A percentile compares a stretch with the other conserved stretches of the same genome.
phyloP scores from a whole-genome alignment of 2,888 invertebrate species.

The Cataglyphis cursor region DNA sequence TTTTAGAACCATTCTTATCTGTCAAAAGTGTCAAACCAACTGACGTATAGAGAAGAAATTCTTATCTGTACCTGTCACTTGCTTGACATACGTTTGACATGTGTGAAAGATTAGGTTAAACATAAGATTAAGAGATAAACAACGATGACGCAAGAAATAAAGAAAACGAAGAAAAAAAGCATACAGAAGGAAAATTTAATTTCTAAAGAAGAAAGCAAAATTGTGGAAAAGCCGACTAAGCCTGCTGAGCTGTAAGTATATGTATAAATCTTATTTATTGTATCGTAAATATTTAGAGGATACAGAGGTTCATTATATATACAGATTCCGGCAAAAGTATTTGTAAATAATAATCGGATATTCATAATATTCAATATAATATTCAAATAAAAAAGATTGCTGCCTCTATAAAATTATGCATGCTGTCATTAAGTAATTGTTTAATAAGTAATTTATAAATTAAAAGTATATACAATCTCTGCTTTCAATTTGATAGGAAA shows the following conservation, averaged over 20 bases:
- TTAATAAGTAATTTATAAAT: not conserved
- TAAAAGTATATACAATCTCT: not conserved
- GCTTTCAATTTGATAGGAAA: conserved; percentile 80
- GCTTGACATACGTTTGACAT: not conserved
- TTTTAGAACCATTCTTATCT: too few relatives aligned
- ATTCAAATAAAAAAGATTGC: not conserved
- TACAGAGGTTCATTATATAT: not conserved
- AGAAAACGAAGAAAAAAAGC: conserved; percentile 64
- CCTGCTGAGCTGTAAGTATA: conserved; percentile 5
- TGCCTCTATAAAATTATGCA: not conserved
- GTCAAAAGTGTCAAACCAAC: too few relatives aligned
- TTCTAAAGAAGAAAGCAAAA: conserved; percentile 58
- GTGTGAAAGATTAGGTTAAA: not conserved
- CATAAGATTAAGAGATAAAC: not conserved
- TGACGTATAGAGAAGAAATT: too few relatives aligned
- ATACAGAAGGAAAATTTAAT: conserved; percentile 61
- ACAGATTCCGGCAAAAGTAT: not conserved
- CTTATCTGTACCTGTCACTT: too few relatives aligned
- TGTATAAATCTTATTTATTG: not conserved
- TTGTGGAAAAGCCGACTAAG: conserved; percentile 12
- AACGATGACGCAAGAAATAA: conserved; percentile 78
- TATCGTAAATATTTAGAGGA: not conserved
- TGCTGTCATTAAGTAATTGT: not conserved
- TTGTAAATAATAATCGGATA: not conserved
- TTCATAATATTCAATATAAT: too few relatives aligned